Base-by-base conservation (phyloP, 2,888 invertebrate species). In the Dermolepida albohirtum region DNA sequence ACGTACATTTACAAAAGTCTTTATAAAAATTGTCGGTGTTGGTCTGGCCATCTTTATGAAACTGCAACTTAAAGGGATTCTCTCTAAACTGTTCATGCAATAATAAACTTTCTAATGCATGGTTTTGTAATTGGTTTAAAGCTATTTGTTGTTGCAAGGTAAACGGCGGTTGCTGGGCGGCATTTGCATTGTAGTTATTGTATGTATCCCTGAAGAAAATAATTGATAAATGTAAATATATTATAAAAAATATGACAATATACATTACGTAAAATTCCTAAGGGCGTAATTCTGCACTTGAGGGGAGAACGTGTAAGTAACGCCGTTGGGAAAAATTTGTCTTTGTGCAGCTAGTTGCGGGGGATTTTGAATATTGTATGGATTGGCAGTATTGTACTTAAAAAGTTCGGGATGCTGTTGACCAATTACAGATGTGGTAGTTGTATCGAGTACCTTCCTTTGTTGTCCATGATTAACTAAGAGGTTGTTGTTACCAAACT, bases 391-490 rank as follows among this genome's bases (percentile, higher is more conserved):
- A 1, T 10, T 16, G 29, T 29, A 44, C 2, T 43, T 44, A 6
- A 44, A 12, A 27, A 22, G 27, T 14, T 2, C 22, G 17, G 63
- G 47, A 41, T 39, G 68, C n/a, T 70, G 64, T 64, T 71, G 59
- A 34, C 72, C 75, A 8, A 68, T 65, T 39, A 79, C 71, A 5
- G 77, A 73, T 16, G 77, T 78, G 14, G 74, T 74, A 0, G 74
- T 51, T 16, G 72, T 72, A 64, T 78, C 77, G 57, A 54, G 74
- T 14, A 77, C 57, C 66, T 73, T 76, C 57, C 75, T 71, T 63
- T 78, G 74, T 64, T 77, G 76, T 64, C 73, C 76, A 73, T 77
- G 76, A 0, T 76, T 76, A 43, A 76, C 66, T 17, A 76, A 64
- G n/a, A 77, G 73, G 57, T 75, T 74, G 67, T 75, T 75, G 6